Evolutionary conservation across 1,140 invertebrate species (phyloP).

Genomic region (Bathynomus jamesi): DNA sequence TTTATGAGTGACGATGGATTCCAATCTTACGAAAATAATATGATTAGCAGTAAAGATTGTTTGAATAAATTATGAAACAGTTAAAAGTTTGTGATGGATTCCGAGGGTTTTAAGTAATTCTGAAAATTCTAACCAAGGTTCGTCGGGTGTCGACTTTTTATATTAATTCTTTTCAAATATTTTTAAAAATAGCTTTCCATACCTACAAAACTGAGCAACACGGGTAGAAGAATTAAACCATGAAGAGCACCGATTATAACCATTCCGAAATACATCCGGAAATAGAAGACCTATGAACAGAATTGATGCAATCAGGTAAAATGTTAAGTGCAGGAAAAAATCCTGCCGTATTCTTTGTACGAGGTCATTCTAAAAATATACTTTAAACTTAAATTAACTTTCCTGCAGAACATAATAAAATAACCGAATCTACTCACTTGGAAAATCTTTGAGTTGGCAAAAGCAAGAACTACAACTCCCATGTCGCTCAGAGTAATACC

Average conservation of each 20-base stretch:
- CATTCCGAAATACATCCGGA: slow-evolving; percentile 85
- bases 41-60: neutral
- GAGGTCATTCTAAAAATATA: neutral
- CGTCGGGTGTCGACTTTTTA: no score
- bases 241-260: slow-evolving; percentile 81
- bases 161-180: no score
- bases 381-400: neutral
- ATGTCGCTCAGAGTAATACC: slow-evolving; percentile 93
- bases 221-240: slow-evolving; percentile 82
- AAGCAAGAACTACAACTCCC: slow-evolving; percentile 77
- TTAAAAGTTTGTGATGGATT: no score
- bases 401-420: slow-evolving; percentile 50
- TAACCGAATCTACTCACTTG: slow-evolving; percentile 90
- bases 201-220: slow-evolving; percentile 68
- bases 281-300: slow-evolving; percentile 68
- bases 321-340: neutral
- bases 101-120: no score
- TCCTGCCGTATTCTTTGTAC: no score
- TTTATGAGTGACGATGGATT: neutral
- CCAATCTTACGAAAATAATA: neutral
- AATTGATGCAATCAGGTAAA: neutral
- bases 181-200: no score
- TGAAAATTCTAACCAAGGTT: no score
- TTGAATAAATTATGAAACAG: no score
- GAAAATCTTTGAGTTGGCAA: slow-evolving; percentile 86